Conservation (phyloP, 1,140 invertebrate species). For the Drosophila funebris region DNA sequence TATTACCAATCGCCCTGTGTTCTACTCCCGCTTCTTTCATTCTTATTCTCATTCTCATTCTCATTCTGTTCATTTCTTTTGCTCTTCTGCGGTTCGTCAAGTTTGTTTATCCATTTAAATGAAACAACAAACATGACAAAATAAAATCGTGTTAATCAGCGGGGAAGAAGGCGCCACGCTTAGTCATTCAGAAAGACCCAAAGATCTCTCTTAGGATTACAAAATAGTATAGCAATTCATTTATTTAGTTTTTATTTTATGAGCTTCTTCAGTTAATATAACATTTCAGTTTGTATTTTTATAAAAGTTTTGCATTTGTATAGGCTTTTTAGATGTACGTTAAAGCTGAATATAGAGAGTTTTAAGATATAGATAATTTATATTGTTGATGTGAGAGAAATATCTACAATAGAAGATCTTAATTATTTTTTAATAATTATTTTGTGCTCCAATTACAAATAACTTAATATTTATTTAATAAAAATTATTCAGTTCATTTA, state of each 20-base stretch:
- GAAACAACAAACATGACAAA: conserved; percentile 45
- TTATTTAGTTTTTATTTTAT: background rate
- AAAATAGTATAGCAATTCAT: background rate
- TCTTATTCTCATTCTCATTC: background rate
- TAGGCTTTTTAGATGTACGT: background rate
- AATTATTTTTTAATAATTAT: no score
- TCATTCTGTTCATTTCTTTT: background rate
- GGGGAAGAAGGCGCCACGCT: conserved; percentile 42
- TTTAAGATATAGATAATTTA: no score
- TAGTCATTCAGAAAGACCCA: conserved; percentile 57
- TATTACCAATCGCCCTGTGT: conserved; percentile 63
- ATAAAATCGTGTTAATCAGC: conserved; percentile 72
- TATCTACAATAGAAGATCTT: background rate
- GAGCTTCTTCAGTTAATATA: background rate
- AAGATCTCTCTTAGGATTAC: conserved; percentile 8
- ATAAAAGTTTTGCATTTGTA: background rate
- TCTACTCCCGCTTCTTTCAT: conserved; percentile 4
- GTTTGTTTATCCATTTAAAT: conserved; percentile 71
- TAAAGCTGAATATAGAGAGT: background rate
- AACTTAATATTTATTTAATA: no score
- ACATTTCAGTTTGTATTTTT: background rate
- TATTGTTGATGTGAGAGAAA: no score
- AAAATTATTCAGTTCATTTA: no score
- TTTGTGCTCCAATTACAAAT: no score
- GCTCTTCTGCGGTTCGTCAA: conserved; percentile 64